Evolutionary conservation across 30 jellyfish, hydroid and myxozoan genomes (phyloP), one percentile per base, ranked within the genome.

Genomic region (Phacellophora camtschatica): DNA sequence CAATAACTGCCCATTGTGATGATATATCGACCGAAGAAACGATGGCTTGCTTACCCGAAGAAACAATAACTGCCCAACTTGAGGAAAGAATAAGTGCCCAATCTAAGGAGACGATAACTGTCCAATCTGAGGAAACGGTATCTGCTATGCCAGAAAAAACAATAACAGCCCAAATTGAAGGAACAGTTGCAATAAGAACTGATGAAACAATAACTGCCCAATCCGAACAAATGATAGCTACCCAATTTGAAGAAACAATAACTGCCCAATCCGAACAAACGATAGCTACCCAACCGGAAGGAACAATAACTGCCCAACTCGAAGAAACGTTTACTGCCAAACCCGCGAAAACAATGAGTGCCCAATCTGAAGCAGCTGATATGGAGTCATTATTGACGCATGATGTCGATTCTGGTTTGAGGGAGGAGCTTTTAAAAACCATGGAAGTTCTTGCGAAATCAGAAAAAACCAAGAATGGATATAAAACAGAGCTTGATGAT

Each of bases 401-500:
- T 5, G 80, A 31, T 11, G 48, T 67, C 2, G 82, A 41, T 5
- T 46, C 25, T 5, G 71, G 35, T 63, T 53, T 89, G 74, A 74
- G 71, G 89, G 90, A 61, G 29, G 90, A 82, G 28, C 24, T 88
- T 27, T 59, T 23, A 24, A 64, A 72, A 2, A 53, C 70, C 41
- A 59, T 81, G 64, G 76, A 65, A 22, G 77, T 57, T 34, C 32
- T 88, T 45, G 68, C 34, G 30, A 71, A 36, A 23, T 64, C 81
- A 39, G 79, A 74, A 66, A 19, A 39, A 4, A 34, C 51, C 20
- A 32, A 36, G 23, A 27, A 56, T 0, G 91, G 66, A 61, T 62
- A 27, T 34, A 48, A 49, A 53, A 66, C n/a, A 46, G 82, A 80
- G 58, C 23, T 80, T 74, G 90, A 79, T n/a, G 88, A 79, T 13